These are phyloP conservation scores for Trachurus trachurus DNA, from an alignment of 2,797 vertebrate genomes.

Conservation along the genomic window DNA sequence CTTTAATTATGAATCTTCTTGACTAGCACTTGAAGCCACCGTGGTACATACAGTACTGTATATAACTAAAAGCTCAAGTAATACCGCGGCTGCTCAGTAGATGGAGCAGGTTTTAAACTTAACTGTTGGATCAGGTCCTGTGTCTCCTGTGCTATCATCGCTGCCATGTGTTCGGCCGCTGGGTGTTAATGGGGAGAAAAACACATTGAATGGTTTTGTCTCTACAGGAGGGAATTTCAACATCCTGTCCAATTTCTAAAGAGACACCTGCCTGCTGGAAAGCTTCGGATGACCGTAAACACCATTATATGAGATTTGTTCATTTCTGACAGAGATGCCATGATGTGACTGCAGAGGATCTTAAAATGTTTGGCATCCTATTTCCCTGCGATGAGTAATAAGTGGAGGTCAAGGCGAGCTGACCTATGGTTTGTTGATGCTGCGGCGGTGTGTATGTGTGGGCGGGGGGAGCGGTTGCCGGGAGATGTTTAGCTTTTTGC, in stretches of 20 bases:
- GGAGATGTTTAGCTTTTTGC: slow-evolving; percentile 43
- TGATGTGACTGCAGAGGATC: not conserved
- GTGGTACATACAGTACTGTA: not conserved
- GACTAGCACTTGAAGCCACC: not conserved
- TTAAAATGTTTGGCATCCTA: slow-evolving; percentile 20
- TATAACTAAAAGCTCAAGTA: slow-evolving; percentile 22
- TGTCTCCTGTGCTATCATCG: slow-evolving; percentile 32
- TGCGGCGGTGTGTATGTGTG: slow-evolving; percentile 3
- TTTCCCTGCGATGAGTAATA: slow-evolving; percentile 47
- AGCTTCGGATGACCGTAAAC: not conserved
- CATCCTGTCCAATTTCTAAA: not conserved
- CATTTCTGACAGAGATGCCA: not conserved
- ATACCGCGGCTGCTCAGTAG: slow-evolving; percentile 59
- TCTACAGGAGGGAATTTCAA: slow-evolving; percentile 15
- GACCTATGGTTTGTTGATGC: slow-evolving; percentile 51
- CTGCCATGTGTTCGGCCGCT: slow-evolving; percentile 29
- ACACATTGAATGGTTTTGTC: not conserved
- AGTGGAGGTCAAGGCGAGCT: slow-evolving; percentile 26
- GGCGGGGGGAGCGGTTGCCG: slow-evolving; percentile 1
- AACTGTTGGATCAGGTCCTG: not conserved
- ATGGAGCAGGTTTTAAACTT: slow-evolving; percentile 40
- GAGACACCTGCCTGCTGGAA: not conserved
- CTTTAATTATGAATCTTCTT: not conserved
- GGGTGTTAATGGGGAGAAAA: slow-evolving; percentile 30
- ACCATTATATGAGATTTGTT: not conserved